Base-by-base conservation (phyloP, 2,888 invertebrate species). In the Luperina testacea region DNA sequence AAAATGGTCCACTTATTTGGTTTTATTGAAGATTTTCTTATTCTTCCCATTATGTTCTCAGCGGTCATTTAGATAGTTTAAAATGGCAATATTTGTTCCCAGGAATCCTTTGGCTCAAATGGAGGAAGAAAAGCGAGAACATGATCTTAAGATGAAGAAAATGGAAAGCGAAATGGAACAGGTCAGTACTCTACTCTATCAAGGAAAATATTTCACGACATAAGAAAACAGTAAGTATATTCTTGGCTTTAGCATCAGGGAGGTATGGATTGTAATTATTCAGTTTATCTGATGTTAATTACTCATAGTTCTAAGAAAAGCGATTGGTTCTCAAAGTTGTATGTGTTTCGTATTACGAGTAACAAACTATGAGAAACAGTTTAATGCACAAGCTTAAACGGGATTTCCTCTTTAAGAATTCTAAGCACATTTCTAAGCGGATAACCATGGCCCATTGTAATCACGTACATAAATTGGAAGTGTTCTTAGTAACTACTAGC, bases 131-230 rank as follows among this genome's bases (percentile, higher is more conserved):
- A 99, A 99, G 94, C 98, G 98, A 82, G 99, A 99, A 92, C 99
- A 99, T 91, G 99, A 99, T 94, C 97, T 98, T 86, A 99, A 99
- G 95, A 99, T 99, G 98, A 99, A 99, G 97, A 99, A 99, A 95
- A 99, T 99, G 99, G 99, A 99, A 95, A 98, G 98, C 65, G 99
- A 99, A 95, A 99, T 99, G 99, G 99, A 99, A 94, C 99, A 99
- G 97, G 97, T 97, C 72, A 83, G 88, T 84, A 61, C 17, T 65
- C 13, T 42, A 24, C 17, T 65, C 13, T 42, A 24, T 5, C 15
- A 42, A 9, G 24, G 15, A 57, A 27, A 45, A 51, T 0, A 63
- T 20, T 27, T 0, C 1, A 9, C 7, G 7, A 38, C 7, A 48
- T 20, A 32, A 2, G 32, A 48, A 59, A 17, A 13, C 24, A 4